Evolutionary conservation across 2,888 invertebrate genomes (phyloP), one percentile per base, ranked within the genome.

Genomic region (Eristalis tenax): DNA sequence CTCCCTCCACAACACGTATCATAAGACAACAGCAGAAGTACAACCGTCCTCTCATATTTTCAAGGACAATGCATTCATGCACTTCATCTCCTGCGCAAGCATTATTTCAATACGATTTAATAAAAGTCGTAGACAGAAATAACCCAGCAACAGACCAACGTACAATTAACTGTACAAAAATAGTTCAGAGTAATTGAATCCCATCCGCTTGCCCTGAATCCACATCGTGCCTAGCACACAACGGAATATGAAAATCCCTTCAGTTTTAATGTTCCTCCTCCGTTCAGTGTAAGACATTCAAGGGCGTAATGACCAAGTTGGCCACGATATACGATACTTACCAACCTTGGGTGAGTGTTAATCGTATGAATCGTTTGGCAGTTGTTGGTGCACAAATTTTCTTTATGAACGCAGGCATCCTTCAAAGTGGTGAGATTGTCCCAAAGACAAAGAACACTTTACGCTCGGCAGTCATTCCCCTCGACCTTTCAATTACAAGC

Each of bases 101-200:
- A n/a, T 15, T n/a, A n/a, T 18, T 18, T 8, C 50, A 50, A 5
- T 43, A n/a, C 4, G 15, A 32, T 32, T 32, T 32, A 32, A 32
- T 32, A 32, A 38, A 38, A 43, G 15, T 18, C 18, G 18, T 18
- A 5, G 50, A 50, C 50, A 50, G 50, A 50, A 50, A 50, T 50
- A 50, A 8, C 50, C 50, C 50, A 18, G 18, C 50, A 18, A 50
- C 50, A 50, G 18, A 50, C 50, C 50, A 8, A 50, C 50, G 35
- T 73, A 23, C 28, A 73, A 74, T 65, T 65, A 56, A 64, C 35
- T 64, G 10, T 22, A 50, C 64, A 56, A 56, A 64, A 74, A 65
- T 74, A 74, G 74, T 65, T 65, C 56, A 26, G 32, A 35, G 32
- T 64, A 65, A 74, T 56, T 74, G 23, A 50, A 74, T 74, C 26